Base-by-base conservation (phyloP, 2,113 vertebrate species). In the Notarius lentiginosus region DNA sequence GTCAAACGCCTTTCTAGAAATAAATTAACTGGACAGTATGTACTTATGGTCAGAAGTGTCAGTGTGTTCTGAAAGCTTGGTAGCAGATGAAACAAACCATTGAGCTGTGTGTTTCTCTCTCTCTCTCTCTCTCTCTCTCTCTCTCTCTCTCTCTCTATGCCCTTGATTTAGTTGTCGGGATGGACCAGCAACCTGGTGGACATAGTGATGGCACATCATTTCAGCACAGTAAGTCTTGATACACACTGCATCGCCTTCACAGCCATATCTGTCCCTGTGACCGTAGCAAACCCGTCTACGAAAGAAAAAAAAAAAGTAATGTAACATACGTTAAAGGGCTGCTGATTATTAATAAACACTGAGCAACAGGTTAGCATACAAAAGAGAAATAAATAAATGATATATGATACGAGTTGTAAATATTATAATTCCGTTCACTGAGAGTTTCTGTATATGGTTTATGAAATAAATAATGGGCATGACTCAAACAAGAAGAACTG, bases 111-210 rank as follows among this genome's bases (percentile, higher is more conserved):
- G 6, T 34, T 18, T 66, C 12, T 82, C 76, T 87, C 6, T 30
- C 30, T 30, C 30, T 30, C 30, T 30, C 30, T 30, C 30, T 30
- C 30, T 30, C 30, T 30, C 30, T 30, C 30, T 30, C 30, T 30
- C 30, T 30, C 30, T 30, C 1, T 30, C 30, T 30, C 1, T 30
- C 30, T 30, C 30, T 82, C 18, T 82, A 49, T 75, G 18, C 24
- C 8, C 14, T 18, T 30, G n/a, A 86, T 95, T 60, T 89, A 99
- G 98, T 92, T 99, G 90, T 96, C 97, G 77, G 96, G 97, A 79
- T 97, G 97, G 97, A 99, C 98, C 72, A 97, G 95, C 88, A 99
- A 96, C 92, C 91, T 99, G 87, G 96, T 97, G 80, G 98, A 99
- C 90, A 95, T 95, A 87, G 97, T 99, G 91, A 95, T 99, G 96